These are phyloP conservation scores for Hestina assimilis DNA, from an alignment of 1,140 invertebrate species.

Conservation along the genomic window DNA sequence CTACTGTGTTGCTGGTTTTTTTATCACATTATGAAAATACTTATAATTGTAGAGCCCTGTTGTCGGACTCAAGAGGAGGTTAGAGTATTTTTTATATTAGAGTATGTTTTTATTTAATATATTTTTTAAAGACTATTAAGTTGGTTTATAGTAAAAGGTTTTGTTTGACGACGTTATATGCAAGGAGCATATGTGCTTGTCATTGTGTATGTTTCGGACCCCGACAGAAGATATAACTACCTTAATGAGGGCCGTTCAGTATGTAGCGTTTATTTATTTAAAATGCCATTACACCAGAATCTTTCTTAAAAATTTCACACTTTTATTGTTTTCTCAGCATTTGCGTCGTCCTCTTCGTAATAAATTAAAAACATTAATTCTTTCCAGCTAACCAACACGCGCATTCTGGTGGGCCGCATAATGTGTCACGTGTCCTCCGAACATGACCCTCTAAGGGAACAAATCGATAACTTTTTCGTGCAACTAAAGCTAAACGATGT, in stretches of 20 bases:
- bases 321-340: too few relatives aligned
- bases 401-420: not conserved
- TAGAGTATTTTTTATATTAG: not conserved
- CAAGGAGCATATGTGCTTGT: too few relatives aligned
- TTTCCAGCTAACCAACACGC: not conserved
- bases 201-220: too few relatives aligned
- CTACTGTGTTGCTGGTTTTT: not conserved
- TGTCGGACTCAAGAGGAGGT: not conserved
- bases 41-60: constrained; percentile 2
- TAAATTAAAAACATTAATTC: too few relatives aligned
- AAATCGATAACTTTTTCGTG: not conserved
- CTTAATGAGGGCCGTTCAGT: too few relatives aligned
- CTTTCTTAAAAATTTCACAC: too few relatives aligned
- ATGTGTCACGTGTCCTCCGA: not conserved
- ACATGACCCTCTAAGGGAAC: not conserved
- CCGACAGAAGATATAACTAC: too few relatives aligned
- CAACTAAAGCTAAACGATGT: not conserved
- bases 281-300: too few relatives aligned
- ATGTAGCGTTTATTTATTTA: too few relatives aligned
- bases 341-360: too few relatives aligned
- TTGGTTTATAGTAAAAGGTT: not conserved
- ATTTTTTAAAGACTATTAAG: not conserved
- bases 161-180: too few relatives aligned
- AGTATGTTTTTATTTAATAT: not conserved
- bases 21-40: not conserved